Percentiles rank a stretch among this genome's conserved stretches.
phyloP scores from a whole-genome alignment of 2,113 vertebrate genomes.

The Salvator merianae region DNA sequence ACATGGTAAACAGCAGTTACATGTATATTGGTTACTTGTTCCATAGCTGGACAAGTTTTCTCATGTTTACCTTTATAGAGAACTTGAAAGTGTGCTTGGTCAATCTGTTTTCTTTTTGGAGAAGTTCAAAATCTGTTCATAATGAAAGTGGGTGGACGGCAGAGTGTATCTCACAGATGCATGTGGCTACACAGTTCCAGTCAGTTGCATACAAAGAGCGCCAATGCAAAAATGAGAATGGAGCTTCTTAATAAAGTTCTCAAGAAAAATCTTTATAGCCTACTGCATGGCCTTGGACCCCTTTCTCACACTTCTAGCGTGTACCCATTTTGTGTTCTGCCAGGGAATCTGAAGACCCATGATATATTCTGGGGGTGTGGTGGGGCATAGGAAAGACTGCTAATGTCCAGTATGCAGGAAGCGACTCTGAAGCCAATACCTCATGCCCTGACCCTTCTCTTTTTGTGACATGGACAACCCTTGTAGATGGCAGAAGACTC shows the following conservation, averaged over 20 bases:
- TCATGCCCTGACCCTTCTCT: no score
- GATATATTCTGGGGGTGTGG: no score
- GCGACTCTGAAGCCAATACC: no score
- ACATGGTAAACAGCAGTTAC: constrained; percentile 14
- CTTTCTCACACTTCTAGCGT: no score
- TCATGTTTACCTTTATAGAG: constrained; percentile 33
- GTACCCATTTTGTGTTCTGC: no score
- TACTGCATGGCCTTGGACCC: no score
- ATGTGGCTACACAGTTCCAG: constrained; percentile 22
- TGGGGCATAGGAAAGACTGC: no score
- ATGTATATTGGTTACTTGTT: neutral
- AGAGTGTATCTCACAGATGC: neutral
- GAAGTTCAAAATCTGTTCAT: constrained; percentile 35
- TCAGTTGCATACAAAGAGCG: neutral
- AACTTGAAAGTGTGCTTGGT: neutral
- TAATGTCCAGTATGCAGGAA: no score
- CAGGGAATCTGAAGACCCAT: no score
- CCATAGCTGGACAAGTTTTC: constrained; percentile 2
- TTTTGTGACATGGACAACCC: no score
- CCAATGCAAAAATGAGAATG: neutral
- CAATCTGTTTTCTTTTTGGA: neutral
- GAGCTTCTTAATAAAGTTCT: constrained; percentile 2
- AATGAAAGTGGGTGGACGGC: neutral
- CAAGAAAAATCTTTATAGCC: neutral
- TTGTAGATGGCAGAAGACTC: no score